Percentiles rank a stretch among this genome's conserved stretches.
Conservation (phyloP, 2,113 vertebrate species). For the Larimichthys crocea region DNA sequence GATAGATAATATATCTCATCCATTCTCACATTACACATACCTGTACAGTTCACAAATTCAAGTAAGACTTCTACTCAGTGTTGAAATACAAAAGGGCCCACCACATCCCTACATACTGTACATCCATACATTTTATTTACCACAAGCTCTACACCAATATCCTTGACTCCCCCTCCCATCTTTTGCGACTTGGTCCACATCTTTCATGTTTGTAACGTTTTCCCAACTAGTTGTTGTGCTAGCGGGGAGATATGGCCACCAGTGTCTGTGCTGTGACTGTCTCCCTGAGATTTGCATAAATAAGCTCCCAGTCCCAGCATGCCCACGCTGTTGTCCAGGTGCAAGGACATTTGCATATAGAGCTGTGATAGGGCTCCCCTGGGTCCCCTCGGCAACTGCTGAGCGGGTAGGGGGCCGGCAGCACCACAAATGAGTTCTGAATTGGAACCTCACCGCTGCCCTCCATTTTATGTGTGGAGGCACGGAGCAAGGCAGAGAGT, state of each 20-base stretch:
- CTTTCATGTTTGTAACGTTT: constrained; percentile 70
- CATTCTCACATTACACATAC: constrained; percentile 30
- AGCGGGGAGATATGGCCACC: constrained; percentile 91
- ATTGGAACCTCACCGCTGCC: constrained; percentile 91
- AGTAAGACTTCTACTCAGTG: constrained; percentile 1
- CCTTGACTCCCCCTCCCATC: constrained; percentile 34
- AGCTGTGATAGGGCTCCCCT: constrained; percentile 98
- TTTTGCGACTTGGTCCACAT: constrained; percentile 55
- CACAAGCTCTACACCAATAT: constrained; percentile 41
- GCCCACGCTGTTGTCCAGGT: constrained; percentile 98
- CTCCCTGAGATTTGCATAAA: constrained; percentile 99
- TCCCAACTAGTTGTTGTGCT: constrained; percentile 85
- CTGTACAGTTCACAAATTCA: constrained; percentile 2
- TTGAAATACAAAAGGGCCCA: constrained; percentile 4
- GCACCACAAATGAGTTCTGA: constrained; percentile 97
- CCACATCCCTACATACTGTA: constrained; percentile 3
- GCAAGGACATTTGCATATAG: constrained; percentile 99
- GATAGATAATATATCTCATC: no score
- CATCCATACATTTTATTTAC: constrained; percentile 60
- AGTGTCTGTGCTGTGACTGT: constrained; percentile 88
- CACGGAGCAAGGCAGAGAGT: constrained; percentile 65
- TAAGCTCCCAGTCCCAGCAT: constrained; percentile 95
- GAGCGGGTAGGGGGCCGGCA: constrained; percentile 91
- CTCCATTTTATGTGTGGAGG: constrained; percentile 81
- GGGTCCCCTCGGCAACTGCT: constrained; percentile 97